Evolutionary conservation across 2,113 vertebrate species (phyloP).

Genomic region (Gadus macrocephalus): DNA sequence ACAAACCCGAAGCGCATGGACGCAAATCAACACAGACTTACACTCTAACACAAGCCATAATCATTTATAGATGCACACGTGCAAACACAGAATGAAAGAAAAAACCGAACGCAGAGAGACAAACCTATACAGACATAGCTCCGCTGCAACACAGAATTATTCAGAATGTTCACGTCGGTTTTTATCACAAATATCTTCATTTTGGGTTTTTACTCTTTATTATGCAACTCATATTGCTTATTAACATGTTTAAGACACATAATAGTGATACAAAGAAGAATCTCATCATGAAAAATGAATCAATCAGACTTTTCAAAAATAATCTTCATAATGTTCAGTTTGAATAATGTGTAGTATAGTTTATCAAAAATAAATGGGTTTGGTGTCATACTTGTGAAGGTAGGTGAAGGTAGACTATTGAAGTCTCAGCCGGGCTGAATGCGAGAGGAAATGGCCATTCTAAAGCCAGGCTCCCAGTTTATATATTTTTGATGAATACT

Average conservation of each 20-base stretch:
- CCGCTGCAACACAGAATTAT: not conserved
- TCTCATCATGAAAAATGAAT: too few relatives aligned
- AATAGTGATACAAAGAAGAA: too few relatives aligned
- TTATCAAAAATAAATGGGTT: too few relatives aligned
- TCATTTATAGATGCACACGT: not conserved
- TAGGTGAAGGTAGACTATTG: not conserved
- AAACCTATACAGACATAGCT: slow-evolving; percentile 2
- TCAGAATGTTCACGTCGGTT: too few relatives aligned
- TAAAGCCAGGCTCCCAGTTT: not conserved
- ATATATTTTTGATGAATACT: not conserved
- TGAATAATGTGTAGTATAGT: not conserved
- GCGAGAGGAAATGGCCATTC: slow-evolving; percentile 5
- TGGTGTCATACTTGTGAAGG: too few relatives aligned
- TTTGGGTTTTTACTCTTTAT: too few relatives aligned
- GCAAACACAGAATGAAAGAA: not conserved
- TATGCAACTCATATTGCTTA: too few relatives aligned
- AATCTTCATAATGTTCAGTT: not conserved
- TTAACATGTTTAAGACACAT: too few relatives aligned
- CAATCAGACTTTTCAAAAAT: not conserved
- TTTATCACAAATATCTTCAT: too few relatives aligned
- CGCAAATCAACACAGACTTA: not conserved
- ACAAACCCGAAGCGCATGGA: not conserved
- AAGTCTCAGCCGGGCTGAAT: not conserved
- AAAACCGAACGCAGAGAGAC: not conserved
- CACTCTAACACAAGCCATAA: not conserved